These are phyloP conservation scores for Chelonia mydas DNA, from an alignment of 2,797 vertebrate genomes.

Conservation along the genomic window DNA sequence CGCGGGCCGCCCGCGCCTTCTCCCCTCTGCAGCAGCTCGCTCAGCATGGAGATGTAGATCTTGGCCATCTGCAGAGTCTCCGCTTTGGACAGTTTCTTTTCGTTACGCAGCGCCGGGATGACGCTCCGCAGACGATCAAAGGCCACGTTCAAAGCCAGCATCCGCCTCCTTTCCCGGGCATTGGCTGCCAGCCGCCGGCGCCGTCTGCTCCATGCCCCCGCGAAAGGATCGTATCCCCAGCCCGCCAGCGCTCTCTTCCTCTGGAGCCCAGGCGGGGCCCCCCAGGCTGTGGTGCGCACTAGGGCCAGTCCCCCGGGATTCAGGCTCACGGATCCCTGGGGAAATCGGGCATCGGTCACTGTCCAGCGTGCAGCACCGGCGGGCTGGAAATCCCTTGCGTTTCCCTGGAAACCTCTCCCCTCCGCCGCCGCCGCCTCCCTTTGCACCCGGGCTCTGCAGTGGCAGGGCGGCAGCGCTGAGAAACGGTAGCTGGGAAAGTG, in stretches of 20 bases:
- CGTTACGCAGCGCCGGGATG: constrained; percentile 83
- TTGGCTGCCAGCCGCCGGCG: constrained; percentile 85
- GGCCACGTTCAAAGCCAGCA: constrained; percentile 86
- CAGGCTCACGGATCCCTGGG: too few relatives aligned
- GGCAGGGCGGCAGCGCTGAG: neutral
- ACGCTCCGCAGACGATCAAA: constrained; percentile 87
- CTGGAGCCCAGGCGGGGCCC: constrained; percentile 55
- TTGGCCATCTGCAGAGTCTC: constrained; percentile 88
- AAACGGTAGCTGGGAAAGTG: neutral
- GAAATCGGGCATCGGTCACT: neutral
- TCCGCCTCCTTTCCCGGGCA: constrained; percentile 85
- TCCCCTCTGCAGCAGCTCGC: constrained; percentile 75
- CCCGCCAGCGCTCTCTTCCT: constrained; percentile 64
- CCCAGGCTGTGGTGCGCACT: neutral
- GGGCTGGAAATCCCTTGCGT: neutral
- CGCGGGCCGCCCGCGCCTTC: too few relatives aligned
- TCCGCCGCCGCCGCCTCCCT: neutral
- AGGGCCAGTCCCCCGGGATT: neutral
- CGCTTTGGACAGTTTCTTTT: constrained; percentile 85
- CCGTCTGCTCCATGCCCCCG: constrained; percentile 66
- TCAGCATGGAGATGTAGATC: constrained; percentile 86
- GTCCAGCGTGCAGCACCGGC: neutral
- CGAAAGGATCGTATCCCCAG: constrained; percentile 69
- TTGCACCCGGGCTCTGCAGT: too few relatives aligned
- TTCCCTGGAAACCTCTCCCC: neutral